Base-by-base conservation (phyloP, 1,140 invertebrate genomes). In the Cotesia chilonis region DNA sequence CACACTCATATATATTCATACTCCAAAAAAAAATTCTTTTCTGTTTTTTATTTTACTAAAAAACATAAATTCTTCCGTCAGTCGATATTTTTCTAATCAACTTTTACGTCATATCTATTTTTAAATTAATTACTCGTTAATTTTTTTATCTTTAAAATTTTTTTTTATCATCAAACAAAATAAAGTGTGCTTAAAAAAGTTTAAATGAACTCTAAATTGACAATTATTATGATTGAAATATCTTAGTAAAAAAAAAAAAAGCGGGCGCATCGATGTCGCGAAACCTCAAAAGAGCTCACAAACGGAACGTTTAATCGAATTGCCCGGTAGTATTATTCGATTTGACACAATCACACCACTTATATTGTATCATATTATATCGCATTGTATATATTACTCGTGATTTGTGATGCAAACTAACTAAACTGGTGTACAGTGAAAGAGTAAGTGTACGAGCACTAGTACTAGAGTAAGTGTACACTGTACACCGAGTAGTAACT, bases 231-330 rank as follows among this genome's bases (percentile, higher is more conserved):
- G 6, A 64, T 37, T 36, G 14, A 75, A 72, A 77, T 74, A n/a
- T 63, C 66, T 17, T 77, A 47, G 17, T 14, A 17, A 17, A 72
- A 75, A 78, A 77, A 60, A 76, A 74, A 76, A 78, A 75, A 63
- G 41, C 41, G 41, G 41, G 71, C 57, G 71, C 37, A 69, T 64
- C 69, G 54, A 59, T 70, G 69, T 61, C 63, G 36, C 74, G 76
- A 81, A 81, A 80, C 80, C 79, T 64, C 76, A 77, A 61, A 52
- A 51, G 35, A 37, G 73, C 71, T 14, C 17, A 47, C 52, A 37
- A 20, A 68, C 61, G 74, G 75, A 76, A 80, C 77, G 77, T 77
- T 80, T 83, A 82, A 83, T 84, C 81, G 75, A 80, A 80, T 84
- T 80, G 77, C 70, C 77, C 73, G 20, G 4, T 54, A 14, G n/a